These are phyloP conservation scores for Seira ritae DNA, from an alignment of 2,888 invertebrate species.

Conservation along the genomic window DNA sequence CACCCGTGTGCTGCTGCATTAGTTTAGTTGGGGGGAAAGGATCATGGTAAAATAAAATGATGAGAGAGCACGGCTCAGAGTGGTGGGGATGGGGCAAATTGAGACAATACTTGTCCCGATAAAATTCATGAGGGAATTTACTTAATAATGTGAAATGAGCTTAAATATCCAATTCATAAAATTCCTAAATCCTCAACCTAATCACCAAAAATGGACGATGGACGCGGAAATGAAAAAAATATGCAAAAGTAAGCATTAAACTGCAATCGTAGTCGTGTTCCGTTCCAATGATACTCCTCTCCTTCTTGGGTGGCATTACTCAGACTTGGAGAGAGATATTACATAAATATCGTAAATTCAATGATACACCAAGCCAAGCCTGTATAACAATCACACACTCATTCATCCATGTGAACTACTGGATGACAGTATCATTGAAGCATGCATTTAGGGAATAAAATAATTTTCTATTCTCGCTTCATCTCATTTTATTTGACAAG, in stretches of 20 bases:
- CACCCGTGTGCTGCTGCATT: too few species aligned
- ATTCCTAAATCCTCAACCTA: too few species aligned
- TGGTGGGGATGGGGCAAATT: conserved; percentile 28
- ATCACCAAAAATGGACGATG: conserved; percentile 8
- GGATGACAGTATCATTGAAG: neutral
- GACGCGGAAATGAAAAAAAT: conserved; percentile 24
- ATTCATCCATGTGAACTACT: too few species aligned
- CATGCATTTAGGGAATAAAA: conserved; percentile 40
- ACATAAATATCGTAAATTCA: conserved; percentile 56
- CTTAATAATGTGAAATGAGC: too few species aligned
- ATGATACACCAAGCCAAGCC: conserved; percentile 47
- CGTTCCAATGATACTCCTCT: too few species aligned
- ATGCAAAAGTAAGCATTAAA: conserved; percentile 51
- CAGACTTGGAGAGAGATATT: conserved; percentile 18
- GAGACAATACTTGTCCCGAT: neutral
- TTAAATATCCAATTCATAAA: too few species aligned
- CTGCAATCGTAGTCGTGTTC: conserved; percentile 2
- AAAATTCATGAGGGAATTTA: too few species aligned
- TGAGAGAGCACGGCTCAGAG: too few species aligned
- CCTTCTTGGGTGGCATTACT: too few species aligned
- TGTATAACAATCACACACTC: too few species aligned
- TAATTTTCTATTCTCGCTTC: conserved; percentile 36
- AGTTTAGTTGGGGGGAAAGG: too few species aligned
- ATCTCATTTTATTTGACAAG: conserved; percentile 58
- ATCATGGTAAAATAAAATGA: too few species aligned